Evolutionary conservation across 2,888 invertebrate species (phyloP).

Genomic region (Beris chalybata): DNA sequence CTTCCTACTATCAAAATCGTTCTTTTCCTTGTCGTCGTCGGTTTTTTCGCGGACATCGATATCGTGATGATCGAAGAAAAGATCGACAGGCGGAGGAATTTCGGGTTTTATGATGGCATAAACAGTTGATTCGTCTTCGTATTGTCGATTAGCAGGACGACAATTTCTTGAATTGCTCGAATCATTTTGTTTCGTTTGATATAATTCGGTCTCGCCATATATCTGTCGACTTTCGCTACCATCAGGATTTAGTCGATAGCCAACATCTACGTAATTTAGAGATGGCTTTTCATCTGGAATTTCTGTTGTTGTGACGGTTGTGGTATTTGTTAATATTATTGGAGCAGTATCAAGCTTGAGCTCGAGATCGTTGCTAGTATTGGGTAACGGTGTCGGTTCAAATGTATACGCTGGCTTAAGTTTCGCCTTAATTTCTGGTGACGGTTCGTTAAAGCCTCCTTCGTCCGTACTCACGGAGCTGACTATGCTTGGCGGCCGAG

Average conservation of each 20-base stretch:
- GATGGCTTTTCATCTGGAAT: slow-evolving; percentile 45
- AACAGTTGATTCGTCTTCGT: slow-evolving; percentile 46
- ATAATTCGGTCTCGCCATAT: slow-evolving; percentile 55
- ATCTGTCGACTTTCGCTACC: slow-evolving; percentile 55
- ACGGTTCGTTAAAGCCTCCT: slow-evolving; percentile 73
- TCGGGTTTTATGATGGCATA: slow-evolving; percentile 57
- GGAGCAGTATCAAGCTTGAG: slow-evolving; percentile 33
- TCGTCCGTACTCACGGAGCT: slow-evolving; percentile 67
- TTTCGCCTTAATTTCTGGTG: slow-evolving; percentile 69
- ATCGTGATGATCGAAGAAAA: slow-evolving; percentile 44
- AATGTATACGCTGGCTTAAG: slow-evolving; percentile 51
- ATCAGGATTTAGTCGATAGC: slow-evolving; percentile 56
- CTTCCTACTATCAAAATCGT: slow-evolving; percentile 40
- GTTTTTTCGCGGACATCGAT: not conserved
- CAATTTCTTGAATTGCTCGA: slow-evolving; percentile 1
- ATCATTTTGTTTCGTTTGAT: slow-evolving; percentile 46
- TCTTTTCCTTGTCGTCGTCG: slow-evolving; percentile 21
- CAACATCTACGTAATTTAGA: slow-evolving; percentile 56
- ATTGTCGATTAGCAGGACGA: slow-evolving; percentile 22
- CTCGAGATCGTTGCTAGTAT: slow-evolving; percentile 23
- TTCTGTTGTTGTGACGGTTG: slow-evolving; percentile 19
- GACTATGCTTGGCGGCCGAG: slow-evolving; percentile 67
- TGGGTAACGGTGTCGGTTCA: slow-evolving; percentile 41
- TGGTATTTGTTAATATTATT: slow-evolving; percentile 25
- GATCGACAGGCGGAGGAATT: slow-evolving; percentile 45